These are phyloP conservation scores for Pterois miles DNA, from an alignment of 2,797 vertebrate genomes.

Conservation along the genomic window DNA sequence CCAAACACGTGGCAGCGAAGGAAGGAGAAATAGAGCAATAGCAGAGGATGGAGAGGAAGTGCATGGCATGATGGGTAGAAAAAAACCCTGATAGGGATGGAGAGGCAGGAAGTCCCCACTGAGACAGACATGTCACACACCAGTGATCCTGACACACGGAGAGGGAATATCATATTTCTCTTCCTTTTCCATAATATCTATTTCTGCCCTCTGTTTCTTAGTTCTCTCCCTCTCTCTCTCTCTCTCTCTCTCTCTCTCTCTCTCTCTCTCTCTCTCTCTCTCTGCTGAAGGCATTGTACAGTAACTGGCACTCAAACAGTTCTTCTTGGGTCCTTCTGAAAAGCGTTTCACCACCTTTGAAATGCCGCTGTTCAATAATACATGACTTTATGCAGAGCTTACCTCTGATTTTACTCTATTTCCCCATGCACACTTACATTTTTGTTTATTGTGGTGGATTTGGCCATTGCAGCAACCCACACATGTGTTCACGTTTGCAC, in stretches of 20 bases:
- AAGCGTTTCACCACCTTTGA: constrained; percentile 44
- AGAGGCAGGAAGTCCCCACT: constrained; percentile 60
- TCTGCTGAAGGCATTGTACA: constrained; percentile 38
- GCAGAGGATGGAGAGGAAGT: constrained; percentile 24
- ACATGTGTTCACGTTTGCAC: neutral
- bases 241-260: constrained; percentile 17
- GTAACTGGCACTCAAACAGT: constrained; percentile 32
- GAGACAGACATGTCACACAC: constrained; percentile 73
- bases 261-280: constrained; percentile 18
- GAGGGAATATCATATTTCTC: constrained; percentile 60
- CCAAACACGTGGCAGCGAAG: constrained; percentile 37
- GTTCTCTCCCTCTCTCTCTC: constrained; percentile 8
- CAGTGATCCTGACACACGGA: constrained; percentile 59
- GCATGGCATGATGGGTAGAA: constrained; percentile 37
- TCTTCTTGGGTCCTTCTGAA: constrained; percentile 36
- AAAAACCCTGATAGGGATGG: constrained; percentile 35
- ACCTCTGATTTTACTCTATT: constrained; percentile 47
- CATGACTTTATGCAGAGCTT: constrained; percentile 55
- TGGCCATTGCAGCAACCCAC: constrained; percentile 19
- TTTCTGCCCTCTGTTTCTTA: constrained; percentile 30
- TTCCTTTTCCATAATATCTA: constrained; percentile 32
- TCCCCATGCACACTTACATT: constrained; percentile 2
- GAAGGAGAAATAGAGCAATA: constrained; percentile 31
- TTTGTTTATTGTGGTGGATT: constrained; percentile 37
- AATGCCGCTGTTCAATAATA: constrained; percentile 65